These are phyloP conservation scores for Drosophila nigricruria DNA, from an alignment of 2,888 invertebrate genomes.

Conservation along the genomic window DNA sequence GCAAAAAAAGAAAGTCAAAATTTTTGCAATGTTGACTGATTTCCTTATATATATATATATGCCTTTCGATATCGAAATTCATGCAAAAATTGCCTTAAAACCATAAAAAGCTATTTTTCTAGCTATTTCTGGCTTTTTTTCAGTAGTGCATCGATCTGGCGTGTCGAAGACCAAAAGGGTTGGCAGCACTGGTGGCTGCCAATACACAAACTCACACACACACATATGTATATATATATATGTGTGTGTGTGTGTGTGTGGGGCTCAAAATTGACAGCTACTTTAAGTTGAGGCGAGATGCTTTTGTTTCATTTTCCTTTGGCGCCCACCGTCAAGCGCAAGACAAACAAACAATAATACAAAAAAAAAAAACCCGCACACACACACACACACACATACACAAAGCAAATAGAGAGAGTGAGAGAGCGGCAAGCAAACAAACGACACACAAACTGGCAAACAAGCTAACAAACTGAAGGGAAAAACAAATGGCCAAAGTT, in stretches of 20 bases:
- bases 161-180: no score
- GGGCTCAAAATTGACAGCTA: constrained; percentile 74
- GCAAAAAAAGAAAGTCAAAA: no score
- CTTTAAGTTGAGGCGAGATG: constrained; percentile 51
- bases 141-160: no score
- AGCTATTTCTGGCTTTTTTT: no score
- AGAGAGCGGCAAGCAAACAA: constrained; percentile 37
- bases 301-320: constrained; percentile 49
- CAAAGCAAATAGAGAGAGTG: constrained; percentile 10
- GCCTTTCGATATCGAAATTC: no score
- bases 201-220: not conserved
- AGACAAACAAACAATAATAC: constrained; percentile 56
- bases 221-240: not conserved
- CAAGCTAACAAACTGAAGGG: constrained; percentile 47
- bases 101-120: no score
- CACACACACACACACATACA: constrained; percentile 26
- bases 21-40: no score
- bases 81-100: no score
- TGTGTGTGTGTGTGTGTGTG: not conserved
- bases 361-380: constrained; percentile 27
- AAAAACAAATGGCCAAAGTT: constrained; percentile 70
- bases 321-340: constrained; percentile 49
- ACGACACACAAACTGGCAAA: constrained; percentile 53
- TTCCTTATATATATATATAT: no score
- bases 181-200: no score